A percentile compares a stretch with the other conserved stretches of the same genome.
Evolutionary conservation across 1,140 invertebrate species (phyloP).

Genomic region (Macrobrachium nipponense): DNA sequence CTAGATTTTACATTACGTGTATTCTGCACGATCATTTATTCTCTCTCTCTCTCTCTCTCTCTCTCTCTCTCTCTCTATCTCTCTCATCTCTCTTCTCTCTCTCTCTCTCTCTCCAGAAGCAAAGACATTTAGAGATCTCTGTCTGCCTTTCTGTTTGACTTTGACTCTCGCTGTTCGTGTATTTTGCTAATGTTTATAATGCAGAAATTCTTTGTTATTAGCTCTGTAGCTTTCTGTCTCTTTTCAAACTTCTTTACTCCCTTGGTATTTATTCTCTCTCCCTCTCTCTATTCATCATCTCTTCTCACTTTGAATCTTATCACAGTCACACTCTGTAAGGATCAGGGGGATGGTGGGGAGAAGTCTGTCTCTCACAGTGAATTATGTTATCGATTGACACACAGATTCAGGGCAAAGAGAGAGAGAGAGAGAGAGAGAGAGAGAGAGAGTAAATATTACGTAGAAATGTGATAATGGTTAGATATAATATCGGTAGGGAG

Average conservation of each 20-base stretch:
- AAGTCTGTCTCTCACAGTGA: too few relatives aligned
- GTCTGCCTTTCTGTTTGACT: too few relatives aligned
- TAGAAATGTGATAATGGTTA: background rate
- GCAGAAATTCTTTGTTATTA: background rate
- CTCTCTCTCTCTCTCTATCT: too few relatives aligned
- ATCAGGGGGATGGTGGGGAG: background rate
- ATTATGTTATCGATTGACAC: too few relatives aligned
- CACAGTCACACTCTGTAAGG: background rate
- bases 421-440: conserved; percentile 21
- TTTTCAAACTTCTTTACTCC: background rate
- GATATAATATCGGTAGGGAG: background rate
- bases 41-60: too few relatives aligned
- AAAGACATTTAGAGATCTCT: too few relatives aligned
- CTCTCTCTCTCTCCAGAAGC: too few relatives aligned
- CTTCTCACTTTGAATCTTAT: background rate
- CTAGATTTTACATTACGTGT: too few relatives aligned
- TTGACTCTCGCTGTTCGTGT: too few relatives aligned
- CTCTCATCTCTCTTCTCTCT: too few relatives aligned
- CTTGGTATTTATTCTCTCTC: background rate
- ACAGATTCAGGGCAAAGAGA: background rate
- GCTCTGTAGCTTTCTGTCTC: background rate
- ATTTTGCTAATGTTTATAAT: too few relatives aligned
- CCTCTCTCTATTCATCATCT: background rate
- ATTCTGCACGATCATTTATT: too few relatives aligned
- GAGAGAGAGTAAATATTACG: background rate